Base-by-base conservation (phyloP, 2,113 vertebrate genomes). In the Lucifuga dentata region DNA sequence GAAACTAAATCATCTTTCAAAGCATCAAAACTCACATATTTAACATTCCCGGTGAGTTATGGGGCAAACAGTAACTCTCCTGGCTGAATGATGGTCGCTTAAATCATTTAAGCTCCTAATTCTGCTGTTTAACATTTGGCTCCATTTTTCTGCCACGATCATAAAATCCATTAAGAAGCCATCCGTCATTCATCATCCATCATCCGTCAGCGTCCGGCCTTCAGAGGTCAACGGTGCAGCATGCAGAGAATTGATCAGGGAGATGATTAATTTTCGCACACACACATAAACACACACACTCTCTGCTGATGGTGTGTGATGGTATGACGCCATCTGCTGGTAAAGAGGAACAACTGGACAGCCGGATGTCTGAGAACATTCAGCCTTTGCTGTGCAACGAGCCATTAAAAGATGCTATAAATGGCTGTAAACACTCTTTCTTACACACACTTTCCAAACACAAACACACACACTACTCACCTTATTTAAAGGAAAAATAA, bases 271-370 rank as follows among this genome's bases (percentile, higher is more conserved):
- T 57, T 80, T 45, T 55, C 26, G 43, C 35, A 59, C 43, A 40
- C 41, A 59, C 41, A 36, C 8, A 76, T 16, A 56, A n/a, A 26
- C 21, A 11, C 20, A 26, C n/a, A 35, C 15, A 8, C 5, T 50
- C 52, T 55, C 29, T 53, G 16, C 32, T 35, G 2, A 44, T 26
- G 6, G 40, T 79, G 36, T 9, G 20, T 84, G 82, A 64, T 70
- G 76, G 40, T 75, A 58, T 48, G 69, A 49, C 71, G 87, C 89
- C 90, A 90, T 85, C 90, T 91, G 78, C 80, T 88, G 89, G 89
- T 35, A 17, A n/a, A 68, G 2, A 43, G 32, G n/a, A 11, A 46
- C 26, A 33, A 39, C 8, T 29, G 63, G 21, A 16, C 33, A 20
- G 7, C 40, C 40, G 40, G 19, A 65, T 26, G 33, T 43, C 5